These are phyloP conservation scores for Misgurnus mizolepis DNA, from an alignment of 2,113 vertebrate genomes.

Conservation along the genomic window DNA sequence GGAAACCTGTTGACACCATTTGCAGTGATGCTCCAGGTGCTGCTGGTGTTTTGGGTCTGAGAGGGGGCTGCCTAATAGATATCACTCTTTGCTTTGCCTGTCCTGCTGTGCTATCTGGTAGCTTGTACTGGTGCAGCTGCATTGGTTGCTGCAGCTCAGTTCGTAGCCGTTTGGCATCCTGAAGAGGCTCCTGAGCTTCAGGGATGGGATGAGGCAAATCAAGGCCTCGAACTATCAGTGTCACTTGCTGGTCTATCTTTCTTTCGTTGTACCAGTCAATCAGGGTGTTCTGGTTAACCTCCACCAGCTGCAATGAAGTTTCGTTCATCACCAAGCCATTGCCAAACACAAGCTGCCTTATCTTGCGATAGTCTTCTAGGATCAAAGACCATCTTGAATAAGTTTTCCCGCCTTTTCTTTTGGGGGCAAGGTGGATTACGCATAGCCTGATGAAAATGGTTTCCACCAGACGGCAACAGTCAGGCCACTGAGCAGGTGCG, in stretches of 20 bases:
- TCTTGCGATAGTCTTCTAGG: neutral
- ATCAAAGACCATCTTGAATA: constrained; percentile 34
- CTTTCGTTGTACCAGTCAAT: constrained; percentile 24
- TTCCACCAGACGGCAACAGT: constrained; percentile 35
- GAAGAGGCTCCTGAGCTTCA: too few relatives aligned
- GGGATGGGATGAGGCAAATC: too few relatives aligned
- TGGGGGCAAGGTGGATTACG: neutral
- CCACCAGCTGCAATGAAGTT: constrained; percentile 40
- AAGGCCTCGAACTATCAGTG: too few relatives aligned
- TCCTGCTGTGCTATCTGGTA: too few relatives aligned
- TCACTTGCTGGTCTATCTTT: neutral
- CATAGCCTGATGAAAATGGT: constrained; percentile 30
- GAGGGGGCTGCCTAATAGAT: too few relatives aligned
- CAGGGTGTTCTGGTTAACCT: constrained; percentile 41
- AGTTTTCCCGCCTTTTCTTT: neutral
- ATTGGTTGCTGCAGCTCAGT: too few relatives aligned
- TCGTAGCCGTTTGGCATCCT: too few relatives aligned
- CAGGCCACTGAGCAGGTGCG: constrained; percentile 43
- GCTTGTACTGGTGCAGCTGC: too few relatives aligned
- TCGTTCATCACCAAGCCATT: constrained; percentile 27
- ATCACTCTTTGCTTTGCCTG: too few relatives aligned
- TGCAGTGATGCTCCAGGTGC: too few relatives aligned
- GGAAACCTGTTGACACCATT: too few relatives aligned
- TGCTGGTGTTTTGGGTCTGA: too few relatives aligned
- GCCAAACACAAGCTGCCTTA: constrained; percentile 19